phyloP scores from a whole-genome alignment of 2,113 vertebrate species.

The Bostrychus sinensis region DNA sequence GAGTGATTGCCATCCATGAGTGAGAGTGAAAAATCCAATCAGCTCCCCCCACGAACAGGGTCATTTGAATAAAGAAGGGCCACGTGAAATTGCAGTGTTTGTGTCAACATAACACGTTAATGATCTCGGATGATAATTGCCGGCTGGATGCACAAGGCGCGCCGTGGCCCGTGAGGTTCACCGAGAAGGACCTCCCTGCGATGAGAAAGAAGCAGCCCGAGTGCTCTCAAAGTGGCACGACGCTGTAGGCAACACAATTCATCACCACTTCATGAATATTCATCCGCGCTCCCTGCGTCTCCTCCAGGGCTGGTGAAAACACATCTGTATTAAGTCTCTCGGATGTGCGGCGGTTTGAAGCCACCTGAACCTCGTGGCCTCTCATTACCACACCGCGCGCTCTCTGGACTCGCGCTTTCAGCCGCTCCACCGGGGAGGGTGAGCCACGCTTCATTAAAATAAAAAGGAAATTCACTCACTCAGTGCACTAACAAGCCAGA shows the following conservation, averaged over 20 bases:
- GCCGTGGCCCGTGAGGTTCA: conserved; percentile 60
- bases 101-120: conserved; percentile 76
- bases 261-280: conserved; percentile 74
- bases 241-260: conserved; percentile 70
- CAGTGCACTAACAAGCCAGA: conserved; percentile 68
- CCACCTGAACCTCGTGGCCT: conserved; percentile 72
- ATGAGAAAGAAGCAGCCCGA: conserved; percentile 68
- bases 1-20: conserved; percentile 66
- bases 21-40: conserved; percentile 70
- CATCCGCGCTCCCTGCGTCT: conserved; percentile 55
- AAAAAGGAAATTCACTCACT: conserved; percentile 61
- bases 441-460: conserved; percentile 74
- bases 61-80: conserved; percentile 70
- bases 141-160: conserved; percentile 59
- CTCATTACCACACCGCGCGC: conserved; percentile 69
- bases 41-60: conserved; percentile 66
- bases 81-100: conserved; percentile 73
- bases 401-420: conserved; percentile 47
- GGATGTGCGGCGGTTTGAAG: conserved; percentile 58
- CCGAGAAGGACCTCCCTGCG: conserved; percentile 62
- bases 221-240: conserved; percentile 69
- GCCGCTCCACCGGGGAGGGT: conserved; percentile 52
- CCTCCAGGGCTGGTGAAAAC: conserved; percentile 62
- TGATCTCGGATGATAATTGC: conserved; percentile 77
- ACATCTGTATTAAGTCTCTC: conserved; percentile 60